Conservation (phyloP, 2,113 vertebrate species). For the Dunckerocampus dactyliophorus region DNA sequence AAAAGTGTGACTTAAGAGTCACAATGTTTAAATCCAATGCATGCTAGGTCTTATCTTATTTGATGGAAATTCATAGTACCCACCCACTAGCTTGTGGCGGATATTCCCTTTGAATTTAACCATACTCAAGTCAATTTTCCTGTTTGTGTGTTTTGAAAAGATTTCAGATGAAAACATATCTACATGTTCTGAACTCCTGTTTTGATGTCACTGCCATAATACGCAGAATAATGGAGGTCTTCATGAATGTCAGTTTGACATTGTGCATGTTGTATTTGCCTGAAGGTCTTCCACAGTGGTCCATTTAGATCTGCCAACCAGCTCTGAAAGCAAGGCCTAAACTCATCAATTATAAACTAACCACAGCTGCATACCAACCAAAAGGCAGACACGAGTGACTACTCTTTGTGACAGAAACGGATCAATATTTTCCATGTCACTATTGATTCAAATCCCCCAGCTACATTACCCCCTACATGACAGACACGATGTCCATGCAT, state of each 20-base stretch:
- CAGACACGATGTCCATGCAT: slow-evolving; percentile 10
- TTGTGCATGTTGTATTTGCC: not conserved
- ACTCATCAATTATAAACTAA: slow-evolving; percentile 36
- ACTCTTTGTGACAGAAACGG: slow-evolving; percentile 37
- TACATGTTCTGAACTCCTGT: not conserved
- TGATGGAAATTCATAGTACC: not conserved
- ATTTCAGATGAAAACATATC: not conserved
- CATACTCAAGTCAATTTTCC: not conserved
- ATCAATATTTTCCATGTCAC: slow-evolving; percentile 48
- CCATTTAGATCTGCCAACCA: not conserved
- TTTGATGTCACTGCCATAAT: too few species aligned
- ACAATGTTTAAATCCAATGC: too few species aligned
- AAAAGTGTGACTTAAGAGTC: too few species aligned
- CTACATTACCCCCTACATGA: slow-evolving; percentile 5
- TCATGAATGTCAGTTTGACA: not conserved
- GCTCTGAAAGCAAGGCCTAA: slow-evolving; percentile 5
- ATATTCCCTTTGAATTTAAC: not conserved
- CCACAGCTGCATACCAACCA: slow-evolving; percentile 26
- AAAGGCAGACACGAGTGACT: slow-evolving; percentile 36
- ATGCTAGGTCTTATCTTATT: not conserved
- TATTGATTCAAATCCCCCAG: slow-evolving; percentile 18
- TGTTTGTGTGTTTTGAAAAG: not conserved
- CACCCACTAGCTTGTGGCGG: not conserved
- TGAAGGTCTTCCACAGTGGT: slow-evolving; percentile 3
- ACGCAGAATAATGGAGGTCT: too few species aligned